Evolutionary conservation across 2,113 vertebrate species (phyloP), one percentile per base, ranked within the genome.

Genomic region (Gobiocypris rarus): DNA sequence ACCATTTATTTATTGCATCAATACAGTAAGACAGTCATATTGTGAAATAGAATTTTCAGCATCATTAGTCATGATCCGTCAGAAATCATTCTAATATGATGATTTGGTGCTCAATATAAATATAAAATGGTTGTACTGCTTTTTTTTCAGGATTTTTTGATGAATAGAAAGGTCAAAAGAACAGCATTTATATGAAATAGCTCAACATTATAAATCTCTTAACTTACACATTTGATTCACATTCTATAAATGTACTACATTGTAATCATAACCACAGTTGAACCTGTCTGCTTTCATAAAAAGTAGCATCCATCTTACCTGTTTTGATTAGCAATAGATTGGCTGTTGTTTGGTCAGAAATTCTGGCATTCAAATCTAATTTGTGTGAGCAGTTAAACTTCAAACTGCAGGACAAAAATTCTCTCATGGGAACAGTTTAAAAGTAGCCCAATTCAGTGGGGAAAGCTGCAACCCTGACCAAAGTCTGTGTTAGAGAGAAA

Each of bases 221-320:
- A n/a, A n/a, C n/a, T n/a, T 24, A n/a, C n/a, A 73, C 19, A 13
- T 73, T 45, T 45, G 69, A 73, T 54, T 54, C 52, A 54, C 17
- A 54, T 8, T 54, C 17, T 19, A 54, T 54, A 8, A 17, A 54
- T 45, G 3, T 17, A 50, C 9, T n/a, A 17, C 10, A 56, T 76
- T 76, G 17, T 56, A 76, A 76, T 34, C 13, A 34, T 75, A 75
- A n/a, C 69, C 41, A 45, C 74, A 54, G 74, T 75, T 54, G 15
- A n/a, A n/a, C 50, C 74, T 56, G 28, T 56, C 74, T 19, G 3
- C 14, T 71, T 71, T 28, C 28, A 76, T 77, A 58, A 59, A 59
- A 58, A 41, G 1, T 4, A 54, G 75, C 13, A 78, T 61, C 8
- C 75, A 78, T 78, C 75, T 41, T 41, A 24, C 19, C 19, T 43